Percentiles rank a stretch among this genome's conserved stretches.
phyloP scores from a whole-genome alignment of 2,113 vertebrate species.

The Scortum barcoo region DNA sequence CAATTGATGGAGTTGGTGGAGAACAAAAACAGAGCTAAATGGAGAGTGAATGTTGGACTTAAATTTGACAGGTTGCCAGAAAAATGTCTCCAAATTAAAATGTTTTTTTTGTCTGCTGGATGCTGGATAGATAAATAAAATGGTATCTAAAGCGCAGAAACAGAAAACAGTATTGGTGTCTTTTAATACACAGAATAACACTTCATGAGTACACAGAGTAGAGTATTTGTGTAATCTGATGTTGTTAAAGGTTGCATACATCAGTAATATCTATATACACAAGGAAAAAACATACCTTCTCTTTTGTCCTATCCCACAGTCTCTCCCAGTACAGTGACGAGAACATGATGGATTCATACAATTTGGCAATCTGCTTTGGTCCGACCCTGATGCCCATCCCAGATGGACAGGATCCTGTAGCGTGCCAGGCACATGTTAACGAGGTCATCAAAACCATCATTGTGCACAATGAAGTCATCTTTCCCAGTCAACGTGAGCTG shows the following conservation, averaged over 20 bases:
- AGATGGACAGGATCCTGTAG: slow-evolving; percentile 94
- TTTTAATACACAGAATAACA: not conserved
- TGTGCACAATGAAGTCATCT: slow-evolving; percentile 92
- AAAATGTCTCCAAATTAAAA: not conserved
- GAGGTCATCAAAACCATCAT: slow-evolving; percentile 99
- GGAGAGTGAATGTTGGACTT: not conserved
- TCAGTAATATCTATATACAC: not conserved
- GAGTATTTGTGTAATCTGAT: too few relatives aligned
- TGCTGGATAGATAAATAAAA: slow-evolving; percentile 4
- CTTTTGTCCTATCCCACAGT: slow-evolving; percentile 75
- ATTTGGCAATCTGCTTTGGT: slow-evolving; percentile 97
- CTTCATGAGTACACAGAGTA: too few relatives aligned
- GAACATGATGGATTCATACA: slow-evolving; percentile 99
- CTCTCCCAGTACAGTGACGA: slow-evolving; percentile 97
- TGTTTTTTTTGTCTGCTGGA: not conserved
- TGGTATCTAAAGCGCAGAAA: too few relatives aligned
- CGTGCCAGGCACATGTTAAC: slow-evolving; percentile 95
- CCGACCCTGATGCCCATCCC: slow-evolving; percentile 97
- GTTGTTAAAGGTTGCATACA: not conserved
- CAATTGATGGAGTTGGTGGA: not conserved
- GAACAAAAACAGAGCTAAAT: not conserved
- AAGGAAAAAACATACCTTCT: not conserved
- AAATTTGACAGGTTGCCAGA: not conserved
- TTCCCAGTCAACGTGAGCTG: slow-evolving; percentile 92
- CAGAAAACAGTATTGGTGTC: not conserved